phyloP scores from a whole-genome alignment of 2,888 invertebrate genomes.

The Meteorus cinctellus region DNA sequence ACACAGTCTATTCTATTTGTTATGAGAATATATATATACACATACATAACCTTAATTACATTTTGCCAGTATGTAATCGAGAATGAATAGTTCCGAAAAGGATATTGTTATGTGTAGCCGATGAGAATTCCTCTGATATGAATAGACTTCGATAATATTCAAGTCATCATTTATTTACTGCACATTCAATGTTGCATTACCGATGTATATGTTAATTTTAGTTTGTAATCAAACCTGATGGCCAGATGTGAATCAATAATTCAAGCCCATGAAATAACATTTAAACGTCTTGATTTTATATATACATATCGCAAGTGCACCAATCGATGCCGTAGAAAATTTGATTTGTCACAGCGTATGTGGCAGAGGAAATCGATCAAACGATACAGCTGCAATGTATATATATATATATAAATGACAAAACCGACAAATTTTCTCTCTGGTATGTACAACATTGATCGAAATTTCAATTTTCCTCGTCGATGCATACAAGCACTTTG shows the following conservation, averaged over 20 bases:
- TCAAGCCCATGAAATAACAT: too few species aligned
- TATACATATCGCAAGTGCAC: too few species aligned
- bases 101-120: neutral
- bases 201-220: neutral
- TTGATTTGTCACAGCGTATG: neutral
- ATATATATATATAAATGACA: neutral
- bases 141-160: neutral
- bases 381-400: neutral
- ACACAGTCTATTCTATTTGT: slow-evolving; percentile 1
- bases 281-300: too few species aligned
- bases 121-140: neutral
- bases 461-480: slow-evolving; percentile 31
- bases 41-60: neutral
- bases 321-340: neutral
- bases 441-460: slow-evolving; percentile 21
- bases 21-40: neutral
- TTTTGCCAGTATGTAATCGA: neutral
- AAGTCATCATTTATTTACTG: neutral
- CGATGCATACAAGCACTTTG: slow-evolving; percentile 29
- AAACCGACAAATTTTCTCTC: slow-evolving; percentile 19
- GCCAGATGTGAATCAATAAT: too few species aligned
- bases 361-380: neutral
- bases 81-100: neutral
- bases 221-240: too few species aligned
- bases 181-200: neutral